Evolutionary conservation across 2,797 vertebrate genomes (phyloP), one percentile per base, ranked within the genome.

Genomic region (Fundulus diaphanus): DNA sequence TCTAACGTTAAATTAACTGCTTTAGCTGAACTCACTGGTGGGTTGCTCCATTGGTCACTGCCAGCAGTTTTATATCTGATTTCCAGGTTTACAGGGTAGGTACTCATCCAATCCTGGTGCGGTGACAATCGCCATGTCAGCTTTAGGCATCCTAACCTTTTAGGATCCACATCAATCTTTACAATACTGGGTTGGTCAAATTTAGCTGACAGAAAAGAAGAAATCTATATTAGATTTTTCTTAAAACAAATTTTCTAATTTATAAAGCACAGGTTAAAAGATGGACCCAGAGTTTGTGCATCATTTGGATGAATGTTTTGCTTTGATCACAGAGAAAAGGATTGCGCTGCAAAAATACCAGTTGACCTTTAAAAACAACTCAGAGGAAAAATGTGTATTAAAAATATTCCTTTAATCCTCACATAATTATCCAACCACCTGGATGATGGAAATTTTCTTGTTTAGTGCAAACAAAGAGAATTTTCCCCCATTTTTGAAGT

Each of bases 141-240:
- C 29, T 27, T 33, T 0, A 99, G 49, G 65, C 97, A 99, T 84
- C 94, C 92, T 0, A 67, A 85, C 75, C 68, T 88, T 69, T 80
- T 81, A 0, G 91, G 80, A 78, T 83, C 24, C 0, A 79, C 71
- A 85, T 79, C 79, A 72, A 94, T 31, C 11, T 31, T 81, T 68
- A 70, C 61, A 76, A 97, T 92, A 15, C 57, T 65, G 0, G 97
- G 97, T 16, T 94, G 95, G 40, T 97, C 95, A 76, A 97, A 88
- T 69, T 96, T 97, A 70, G 93, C 98, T 99, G 90, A 51, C 87
- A 87, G 1, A 52, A 80, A 79, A 80, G n/a, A n/a, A n/a, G 76
- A 16, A 63, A 73, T 31, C 0, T 68, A 52, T 8, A 70, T 13
- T 33, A 37, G 7, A 71, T 71, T 74, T 29, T n/a, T 29, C 1